A percentile compares a stretch with the other conserved stretches of the same genome.
These are phyloP conservation scores for Batillaria attramentaria DNA, from an alignment of 1,140 invertebrate species.

Conservation along the genomic window DNA sequence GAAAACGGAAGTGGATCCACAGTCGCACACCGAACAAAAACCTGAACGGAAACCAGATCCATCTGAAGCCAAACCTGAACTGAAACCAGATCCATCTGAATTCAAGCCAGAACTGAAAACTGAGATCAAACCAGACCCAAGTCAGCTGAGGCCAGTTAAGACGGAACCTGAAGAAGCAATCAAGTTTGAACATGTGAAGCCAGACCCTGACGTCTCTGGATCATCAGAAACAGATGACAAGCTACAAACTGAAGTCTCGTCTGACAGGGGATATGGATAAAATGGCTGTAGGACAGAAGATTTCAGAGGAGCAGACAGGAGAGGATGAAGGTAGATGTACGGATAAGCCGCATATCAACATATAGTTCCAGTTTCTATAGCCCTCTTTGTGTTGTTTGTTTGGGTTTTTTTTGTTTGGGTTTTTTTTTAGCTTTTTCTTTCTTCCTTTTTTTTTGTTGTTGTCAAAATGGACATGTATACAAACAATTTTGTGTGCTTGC, in stretches of 20 bases:
- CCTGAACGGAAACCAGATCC: too few species aligned
- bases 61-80: too few species aligned
- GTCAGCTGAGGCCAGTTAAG: not conserved
- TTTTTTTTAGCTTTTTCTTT: too few species aligned
- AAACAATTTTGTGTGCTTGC: slow-evolving; percentile 6
- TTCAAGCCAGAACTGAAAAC: not conserved
- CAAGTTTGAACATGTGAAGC: not conserved
- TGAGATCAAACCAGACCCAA: slow-evolving; percentile 16
- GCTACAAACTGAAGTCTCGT: not conserved
- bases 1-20: too few species aligned
- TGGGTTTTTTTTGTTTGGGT: too few species aligned
- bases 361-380: too few species aligned
- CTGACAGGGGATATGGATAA: not conserved
- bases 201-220: not conserved
- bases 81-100: too few species aligned
- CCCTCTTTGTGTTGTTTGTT: too few species aligned
- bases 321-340: too few species aligned
- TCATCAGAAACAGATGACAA: not conserved
- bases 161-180: not conserved
- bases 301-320: not conserved
- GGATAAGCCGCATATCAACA: too few species aligned
- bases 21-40: too few species aligned
- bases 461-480: slow-evolving; percentile 7
- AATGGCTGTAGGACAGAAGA: not conserved
- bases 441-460: too few species aligned